These are phyloP conservation scores for Noctua janthe DNA, from an alignment of 2,888 invertebrate genomes.

Conservation along the genomic window DNA sequence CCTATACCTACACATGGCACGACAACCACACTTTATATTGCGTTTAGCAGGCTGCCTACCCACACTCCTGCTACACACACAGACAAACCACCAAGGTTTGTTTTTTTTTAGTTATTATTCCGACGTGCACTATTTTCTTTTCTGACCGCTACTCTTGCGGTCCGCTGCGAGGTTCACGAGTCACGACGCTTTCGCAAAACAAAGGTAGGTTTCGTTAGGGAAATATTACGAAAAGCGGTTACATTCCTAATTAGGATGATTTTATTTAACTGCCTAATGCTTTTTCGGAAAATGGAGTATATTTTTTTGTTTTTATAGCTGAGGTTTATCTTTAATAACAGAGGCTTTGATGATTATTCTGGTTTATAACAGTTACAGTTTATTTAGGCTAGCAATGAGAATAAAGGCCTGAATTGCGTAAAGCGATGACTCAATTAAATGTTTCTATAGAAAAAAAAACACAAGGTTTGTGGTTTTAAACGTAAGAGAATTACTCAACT, in stretches of 20 bases:
- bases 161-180: conserved; percentile 67
- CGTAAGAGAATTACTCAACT: conserved; percentile 28
- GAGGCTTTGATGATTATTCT: conserved; percentile 43
- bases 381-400: conserved; percentile 17
- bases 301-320: conserved; percentile 39
- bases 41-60: conserved; percentile 89
- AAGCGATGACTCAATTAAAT: conserved; percentile 30
- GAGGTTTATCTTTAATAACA: conserved; percentile 32
- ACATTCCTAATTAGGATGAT: conserved; percentile 65
- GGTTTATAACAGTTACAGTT: conserved; percentile 45
- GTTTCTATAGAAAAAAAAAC: conserved; percentile 20
- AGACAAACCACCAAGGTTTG: conserved; percentile 77
- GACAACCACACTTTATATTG: conserved; percentile 90
- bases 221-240: conserved; percentile 63
- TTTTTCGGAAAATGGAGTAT: conserved; percentile 49
- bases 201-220: conserved; percentile 56
- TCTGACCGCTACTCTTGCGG: conserved; percentile 78
- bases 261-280: conserved; percentile 60
- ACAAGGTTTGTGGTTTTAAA: conserved; percentile 46
- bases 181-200: conserved; percentile 69
- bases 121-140: conserved; percentile 88
- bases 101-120: conserved; percentile 87
- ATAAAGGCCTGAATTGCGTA: conserved; percentile 31
- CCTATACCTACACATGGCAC: conserved; percentile 85
- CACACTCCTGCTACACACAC: conserved; percentile 84